These are phyloP conservation scores for Tipula lateralis DNA, from an alignment of 2,888 invertebrate species.

Conservation along the genomic window DNA sequence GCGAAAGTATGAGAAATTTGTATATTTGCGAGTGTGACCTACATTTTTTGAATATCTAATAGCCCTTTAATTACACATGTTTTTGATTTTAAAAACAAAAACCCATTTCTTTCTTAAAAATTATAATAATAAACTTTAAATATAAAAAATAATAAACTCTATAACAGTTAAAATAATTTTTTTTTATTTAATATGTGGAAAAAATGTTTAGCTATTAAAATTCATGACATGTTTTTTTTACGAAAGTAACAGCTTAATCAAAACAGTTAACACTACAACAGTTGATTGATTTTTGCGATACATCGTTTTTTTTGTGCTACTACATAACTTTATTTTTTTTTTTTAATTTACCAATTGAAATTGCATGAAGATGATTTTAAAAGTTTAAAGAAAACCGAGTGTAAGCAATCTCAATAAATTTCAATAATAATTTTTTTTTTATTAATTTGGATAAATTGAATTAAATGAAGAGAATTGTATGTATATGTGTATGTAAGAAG, in stretches of 20 bases:
- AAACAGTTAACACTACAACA: slow-evolving; percentile 30
- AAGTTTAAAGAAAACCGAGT: background rate
- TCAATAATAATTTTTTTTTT: background rate
- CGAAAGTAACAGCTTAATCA: slow-evolving; percentile 29
- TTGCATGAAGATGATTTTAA: slow-evolving; percentile 24
- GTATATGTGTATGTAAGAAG: background rate
- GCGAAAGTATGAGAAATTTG: background rate
- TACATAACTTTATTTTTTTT: background rate
- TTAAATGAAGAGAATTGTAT: background rate
- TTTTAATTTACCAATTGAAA: background rate
- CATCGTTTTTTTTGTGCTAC: background rate
- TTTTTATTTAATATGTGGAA: background rate
- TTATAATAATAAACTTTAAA: background rate
- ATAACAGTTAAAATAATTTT: background rate
- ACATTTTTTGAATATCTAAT: background rate
- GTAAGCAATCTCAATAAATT: slow-evolving; percentile 2
- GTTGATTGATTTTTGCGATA: slow-evolving; percentile 29
- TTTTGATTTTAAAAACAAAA: background rate
- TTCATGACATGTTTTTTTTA: slow-evolving; percentile 30
- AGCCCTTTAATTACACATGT: slow-evolving; percentile 3
- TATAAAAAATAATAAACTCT: background rate
- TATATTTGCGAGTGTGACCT: background rate
- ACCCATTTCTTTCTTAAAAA: background rate
- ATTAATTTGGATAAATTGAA: slow-evolving; percentile 24
- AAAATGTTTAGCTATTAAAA: slow-evolving; percentile 27